Evolutionary conservation across 2,888 invertebrate species (phyloP).

Genomic region (Melanostoma mellinum): DNA sequence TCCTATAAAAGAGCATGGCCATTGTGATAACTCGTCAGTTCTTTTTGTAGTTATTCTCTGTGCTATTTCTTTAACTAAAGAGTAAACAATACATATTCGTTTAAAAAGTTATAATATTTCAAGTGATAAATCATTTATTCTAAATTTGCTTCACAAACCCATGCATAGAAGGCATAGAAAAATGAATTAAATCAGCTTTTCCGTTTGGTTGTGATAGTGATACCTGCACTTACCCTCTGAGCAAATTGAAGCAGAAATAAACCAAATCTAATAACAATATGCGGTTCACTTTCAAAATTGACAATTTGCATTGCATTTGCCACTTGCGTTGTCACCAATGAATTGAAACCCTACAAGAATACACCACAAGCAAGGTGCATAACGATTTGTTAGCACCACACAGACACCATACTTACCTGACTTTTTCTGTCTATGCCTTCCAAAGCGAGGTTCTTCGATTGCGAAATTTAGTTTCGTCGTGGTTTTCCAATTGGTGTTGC

Average conservation of each 20-base stretch:
- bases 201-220: too few species aligned
- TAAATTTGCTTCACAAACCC: too few species aligned
- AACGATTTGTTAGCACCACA: conserved; percentile 53
- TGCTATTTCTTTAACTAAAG: conserved; percentile 6
- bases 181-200: too few species aligned
- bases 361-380: conserved; percentile 61
- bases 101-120: too few species aligned
- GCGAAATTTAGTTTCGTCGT: conserved; percentile 68
- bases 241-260: background rate
- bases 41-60: conserved; percentile 39
- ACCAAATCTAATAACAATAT: conserved; percentile 7
- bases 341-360: conserved; percentile 54
- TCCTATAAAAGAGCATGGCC: conserved; percentile 46
- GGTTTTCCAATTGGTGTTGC: conserved; percentile 52
- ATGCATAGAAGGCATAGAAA: too few species aligned
- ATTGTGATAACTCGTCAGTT: conserved; percentile 20
- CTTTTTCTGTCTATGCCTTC: conserved; percentile 10
- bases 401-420: conserved; percentile 23
- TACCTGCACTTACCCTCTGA: conserved; percentile 1
- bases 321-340: conserved; percentile 25
- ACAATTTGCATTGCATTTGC: conserved; percentile 34
- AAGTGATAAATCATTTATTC: too few species aligned
- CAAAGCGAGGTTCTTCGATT: conserved; percentile 46
- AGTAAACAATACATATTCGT: background rate
- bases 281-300: conserved; percentile 51